phyloP scores from a whole-genome alignment of 1,140 invertebrate species.

The Pristionchus pacificus region DNA sequence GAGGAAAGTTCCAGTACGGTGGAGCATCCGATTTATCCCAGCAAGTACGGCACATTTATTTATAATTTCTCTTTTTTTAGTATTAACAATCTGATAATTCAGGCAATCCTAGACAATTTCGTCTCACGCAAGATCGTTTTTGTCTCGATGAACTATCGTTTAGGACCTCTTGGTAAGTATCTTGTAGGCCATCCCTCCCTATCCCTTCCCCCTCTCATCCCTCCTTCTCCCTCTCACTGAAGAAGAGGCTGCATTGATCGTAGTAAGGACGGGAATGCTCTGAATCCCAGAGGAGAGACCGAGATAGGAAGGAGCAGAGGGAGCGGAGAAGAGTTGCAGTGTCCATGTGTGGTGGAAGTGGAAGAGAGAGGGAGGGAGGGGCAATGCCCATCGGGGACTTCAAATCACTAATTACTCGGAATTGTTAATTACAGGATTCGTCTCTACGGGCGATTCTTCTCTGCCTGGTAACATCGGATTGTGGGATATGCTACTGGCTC shows the following conservation, averaged over 20 bases:
- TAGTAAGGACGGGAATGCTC: slow-evolving; percentile 2
- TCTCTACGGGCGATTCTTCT: slow-evolving; percentile 72
- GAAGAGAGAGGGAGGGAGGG: neutral
- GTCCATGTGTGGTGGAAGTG: slow-evolving; percentile 3
- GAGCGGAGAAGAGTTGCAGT: too few relatives aligned
- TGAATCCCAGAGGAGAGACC: slow-evolving; percentile 3
- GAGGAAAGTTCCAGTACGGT: slow-evolving; percentile 54
- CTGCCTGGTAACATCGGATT: slow-evolving; percentile 91
- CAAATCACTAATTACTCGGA: slow-evolving; percentile 6
- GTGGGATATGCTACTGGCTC: slow-evolving; percentile 87
- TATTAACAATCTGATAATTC: too few relatives aligned
- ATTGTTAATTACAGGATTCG: slow-evolving; percentile 41
- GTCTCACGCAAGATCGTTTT: slow-evolving; percentile 87
- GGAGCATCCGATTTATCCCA: neutral
- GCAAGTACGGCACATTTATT: neutral
- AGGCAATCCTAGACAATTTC: slow-evolving; percentile 56
- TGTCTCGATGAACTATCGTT: slow-evolving; percentile 91
- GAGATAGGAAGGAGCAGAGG: slow-evolving; percentile 5
- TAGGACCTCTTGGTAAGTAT: slow-evolving; percentile 71
- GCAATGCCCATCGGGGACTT: neutral
- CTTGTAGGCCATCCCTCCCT: neutral
- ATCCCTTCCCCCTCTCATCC: neutral
- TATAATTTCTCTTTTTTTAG: neutral
- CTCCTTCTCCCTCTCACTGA: slow-evolving; percentile 2
- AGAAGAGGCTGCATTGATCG: slow-evolving; percentile 13